A percentile compares a stretch with the other conserved stretches of the same genome.
Conservation (phyloP, 2,888 invertebrate species). For the Eurois occulta region DNA sequence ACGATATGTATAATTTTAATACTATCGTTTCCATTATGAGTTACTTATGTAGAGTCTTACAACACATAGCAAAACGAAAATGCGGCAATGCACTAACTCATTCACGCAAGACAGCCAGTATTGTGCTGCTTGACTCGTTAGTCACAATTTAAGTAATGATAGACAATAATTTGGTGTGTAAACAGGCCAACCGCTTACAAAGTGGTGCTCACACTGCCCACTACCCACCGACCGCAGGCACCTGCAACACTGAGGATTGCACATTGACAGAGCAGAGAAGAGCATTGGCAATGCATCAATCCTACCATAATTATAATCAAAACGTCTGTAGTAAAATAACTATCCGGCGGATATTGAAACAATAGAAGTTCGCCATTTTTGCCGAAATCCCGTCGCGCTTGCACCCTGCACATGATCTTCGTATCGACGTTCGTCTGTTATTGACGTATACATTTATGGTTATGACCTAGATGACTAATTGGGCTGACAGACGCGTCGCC, state of each 20-base stretch:
- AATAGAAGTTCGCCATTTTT: not conserved
- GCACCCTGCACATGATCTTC: not conserved
- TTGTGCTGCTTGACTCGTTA: not conserved
- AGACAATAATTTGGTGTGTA: not conserved
- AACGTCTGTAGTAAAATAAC: not conserved
- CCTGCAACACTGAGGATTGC: not conserved
- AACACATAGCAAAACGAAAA: not conserved
- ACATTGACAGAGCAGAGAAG: not conserved
- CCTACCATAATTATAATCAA: not conserved
- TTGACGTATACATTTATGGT: constrained; percentile 34
- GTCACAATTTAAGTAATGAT: not conserved
- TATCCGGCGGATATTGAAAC: not conserved
- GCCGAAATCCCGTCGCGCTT: too few relatives aligned
- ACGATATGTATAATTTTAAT: not conserved
- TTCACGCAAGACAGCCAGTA: constrained; percentile 18
- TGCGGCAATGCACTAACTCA: constrained; percentile 6
- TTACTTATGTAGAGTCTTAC: not conserved
- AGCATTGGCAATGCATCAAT: not conserved
- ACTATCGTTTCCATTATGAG: not conserved
- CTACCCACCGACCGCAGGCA: not conserved
- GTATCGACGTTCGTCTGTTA: constrained; percentile 26
- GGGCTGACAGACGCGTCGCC: constrained; percentile 28
- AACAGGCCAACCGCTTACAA: not conserved
- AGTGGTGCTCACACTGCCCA: not conserved
- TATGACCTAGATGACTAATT: constrained; percentile 47